Conservation (phyloP, 2,888 invertebrate species). For the Drosophila formosana region DNA sequence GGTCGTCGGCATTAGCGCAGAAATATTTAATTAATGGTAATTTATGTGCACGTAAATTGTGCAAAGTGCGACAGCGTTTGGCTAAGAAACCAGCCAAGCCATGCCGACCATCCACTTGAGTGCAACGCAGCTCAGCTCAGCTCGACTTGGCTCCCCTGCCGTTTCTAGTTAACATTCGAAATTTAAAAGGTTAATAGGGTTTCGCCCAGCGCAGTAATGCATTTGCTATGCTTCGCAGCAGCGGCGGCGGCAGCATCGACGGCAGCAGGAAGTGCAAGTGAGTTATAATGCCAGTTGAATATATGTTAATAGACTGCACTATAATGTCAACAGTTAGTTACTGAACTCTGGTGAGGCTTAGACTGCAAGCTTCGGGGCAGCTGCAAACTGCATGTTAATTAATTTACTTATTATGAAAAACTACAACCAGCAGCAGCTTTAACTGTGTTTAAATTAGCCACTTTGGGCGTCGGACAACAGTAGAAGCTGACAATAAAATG, state of each 20-base stretch:
- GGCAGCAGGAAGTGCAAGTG: constrained; percentile 59
- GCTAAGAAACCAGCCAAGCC: constrained; percentile 33
- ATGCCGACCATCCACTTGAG: constrained; percentile 1
- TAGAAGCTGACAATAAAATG: constrained; percentile 4
- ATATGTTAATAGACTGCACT: constrained; percentile 50
- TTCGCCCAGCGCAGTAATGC: constrained; percentile 35
- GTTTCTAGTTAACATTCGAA: constrained; percentile 72
- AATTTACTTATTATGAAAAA: constrained; percentile 3
- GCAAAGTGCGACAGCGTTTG: constrained; percentile 70
- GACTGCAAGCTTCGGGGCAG: neutral
- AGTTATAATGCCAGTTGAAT: constrained; percentile 38
- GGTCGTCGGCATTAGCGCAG: constrained; percentile 72
- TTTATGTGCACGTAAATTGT: constrained; percentile 84
- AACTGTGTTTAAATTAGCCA: neutral
- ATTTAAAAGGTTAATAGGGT: constrained; percentile 75
- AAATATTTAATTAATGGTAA: constrained; percentile 85
- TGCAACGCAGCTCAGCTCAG: constrained; percentile 2
- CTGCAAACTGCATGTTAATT: neutral
- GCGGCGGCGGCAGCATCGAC: constrained; percentile 18
- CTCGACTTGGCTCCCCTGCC: constrained; percentile 48
- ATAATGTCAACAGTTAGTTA: constrained; percentile 54
- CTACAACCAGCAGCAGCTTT: neutral
- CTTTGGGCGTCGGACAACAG: neutral
- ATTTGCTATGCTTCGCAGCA: constrained; percentile 23
- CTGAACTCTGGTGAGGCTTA: constrained; percentile 10